phyloP scores from a whole-genome alignment of 2,888 invertebrate species.

The Heliconius cydno region DNA sequence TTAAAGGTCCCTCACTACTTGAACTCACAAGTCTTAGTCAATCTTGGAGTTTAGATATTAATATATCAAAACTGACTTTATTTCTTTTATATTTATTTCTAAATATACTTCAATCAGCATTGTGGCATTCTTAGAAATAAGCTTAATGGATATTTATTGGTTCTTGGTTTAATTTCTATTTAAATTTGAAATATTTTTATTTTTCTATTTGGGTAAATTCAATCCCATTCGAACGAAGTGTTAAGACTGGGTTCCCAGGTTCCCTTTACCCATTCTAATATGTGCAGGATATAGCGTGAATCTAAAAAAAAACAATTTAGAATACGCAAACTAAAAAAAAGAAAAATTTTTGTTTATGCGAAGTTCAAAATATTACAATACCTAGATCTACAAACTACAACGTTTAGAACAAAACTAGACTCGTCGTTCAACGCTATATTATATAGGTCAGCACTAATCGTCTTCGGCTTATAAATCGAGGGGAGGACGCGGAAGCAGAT shows the following conservation, averaged over 20 bases:
- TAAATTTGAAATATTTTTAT: too few relatives aligned
- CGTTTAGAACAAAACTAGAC: neutral
- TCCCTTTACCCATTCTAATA: too few relatives aligned
- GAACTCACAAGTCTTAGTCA: conserved; percentile 44
- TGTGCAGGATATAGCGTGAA: too few relatives aligned
- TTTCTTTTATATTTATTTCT: neutral
- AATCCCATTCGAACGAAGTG: too few relatives aligned
- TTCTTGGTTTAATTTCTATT: too few relatives aligned
- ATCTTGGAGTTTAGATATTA: conserved; percentile 28
- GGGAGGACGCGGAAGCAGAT: conserved; percentile 72
- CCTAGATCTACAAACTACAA: neutral
- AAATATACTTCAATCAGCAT: neutral
- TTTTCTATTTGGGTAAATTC: too few relatives aligned
- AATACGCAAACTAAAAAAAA: neutral
- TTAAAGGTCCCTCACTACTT: conserved; percentile 45
- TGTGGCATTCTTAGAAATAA: neutral
- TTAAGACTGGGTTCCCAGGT: too few relatives aligned
- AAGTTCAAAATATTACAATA: neutral
- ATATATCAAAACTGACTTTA: conserved; percentile 9
- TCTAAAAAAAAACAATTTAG: too few relatives aligned
- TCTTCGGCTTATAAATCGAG: conserved; percentile 74
- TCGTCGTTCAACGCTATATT: conserved; percentile 7
- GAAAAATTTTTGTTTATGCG: neutral
- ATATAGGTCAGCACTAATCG: conserved; percentile 56
- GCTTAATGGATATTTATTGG: too few relatives aligned